phyloP scores from a whole-genome alignment of 2,888 invertebrate genomes.

The Hartigia nigra region DNA sequence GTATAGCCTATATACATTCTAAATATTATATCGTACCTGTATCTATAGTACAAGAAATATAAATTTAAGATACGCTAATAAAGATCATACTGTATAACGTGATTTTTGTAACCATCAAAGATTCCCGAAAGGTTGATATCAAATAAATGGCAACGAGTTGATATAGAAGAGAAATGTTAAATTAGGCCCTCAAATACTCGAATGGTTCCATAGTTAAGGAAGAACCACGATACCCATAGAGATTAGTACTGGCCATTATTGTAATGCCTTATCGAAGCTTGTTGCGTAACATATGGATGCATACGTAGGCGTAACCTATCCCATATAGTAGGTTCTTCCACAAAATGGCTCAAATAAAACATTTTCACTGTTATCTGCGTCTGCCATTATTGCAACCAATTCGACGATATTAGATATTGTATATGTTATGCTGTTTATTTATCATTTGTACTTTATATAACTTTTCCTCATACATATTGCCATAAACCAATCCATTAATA shows the following conservation, averaged over 20 bases:
- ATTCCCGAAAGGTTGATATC: not conserved
- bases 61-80: not conserved
- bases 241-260: constrained; percentile 24
- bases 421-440: not conserved
- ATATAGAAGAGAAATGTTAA: not conserved
- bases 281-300: constrained; percentile 2
- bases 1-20: not conserved
- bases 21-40: not conserved
- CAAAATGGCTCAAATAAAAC: not conserved
- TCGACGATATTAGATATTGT: not conserved
- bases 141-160: not conserved
- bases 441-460: not conserved
- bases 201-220: constrained; percentile 1
- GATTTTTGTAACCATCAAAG: not conserved
- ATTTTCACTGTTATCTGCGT: not conserved
- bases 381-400: not conserved
- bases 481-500: not conserved
- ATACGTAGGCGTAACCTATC: not conserved
- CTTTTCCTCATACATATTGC: not conserved
- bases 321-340: not conserved
- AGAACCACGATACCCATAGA: constrained; percentile 21
- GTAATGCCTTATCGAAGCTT: constrained; percentile 23
- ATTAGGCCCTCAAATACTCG: not conserved
- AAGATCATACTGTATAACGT: not conserved
- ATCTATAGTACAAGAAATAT: not conserved